phyloP scores from a whole-genome alignment of 2,113 vertebrate genomes.

The Phrynosoma blainvillii region DNA sequence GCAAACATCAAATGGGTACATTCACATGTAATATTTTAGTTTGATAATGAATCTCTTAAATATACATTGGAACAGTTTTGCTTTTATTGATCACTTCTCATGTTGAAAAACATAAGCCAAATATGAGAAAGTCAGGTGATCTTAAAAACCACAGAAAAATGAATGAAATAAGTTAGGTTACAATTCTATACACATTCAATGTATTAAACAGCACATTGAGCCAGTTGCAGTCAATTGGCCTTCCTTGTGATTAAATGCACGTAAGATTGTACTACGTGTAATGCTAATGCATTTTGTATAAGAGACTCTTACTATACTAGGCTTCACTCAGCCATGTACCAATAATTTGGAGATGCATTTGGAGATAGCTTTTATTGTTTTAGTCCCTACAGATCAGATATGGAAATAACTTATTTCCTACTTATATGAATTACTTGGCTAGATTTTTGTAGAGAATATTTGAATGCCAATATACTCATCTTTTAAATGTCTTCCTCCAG shows the following conservation, averaged over 20 bases:
- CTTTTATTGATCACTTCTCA: not conserved
- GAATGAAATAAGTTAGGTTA: not conserved
- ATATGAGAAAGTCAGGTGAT: not conserved
- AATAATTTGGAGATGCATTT: not conserved
- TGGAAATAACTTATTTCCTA: not conserved
- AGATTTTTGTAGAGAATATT: not conserved
- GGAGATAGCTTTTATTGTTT: not conserved
- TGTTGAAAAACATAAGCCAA: not conserved
- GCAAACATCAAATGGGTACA: not conserved
- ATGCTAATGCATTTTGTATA: not conserved
- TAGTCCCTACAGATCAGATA: not conserved
- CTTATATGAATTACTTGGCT: not conserved
- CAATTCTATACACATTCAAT: no score
- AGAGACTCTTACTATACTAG: not conserved
- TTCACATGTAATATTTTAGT: not conserved
- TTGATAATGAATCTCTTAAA: not conserved
- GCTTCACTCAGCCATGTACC: no score
- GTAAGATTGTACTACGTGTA: no score
- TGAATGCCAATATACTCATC: not conserved
- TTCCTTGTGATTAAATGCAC: no score
- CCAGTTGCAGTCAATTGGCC: no score
- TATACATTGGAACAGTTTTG: not conserved
- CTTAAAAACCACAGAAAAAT: not conserved
- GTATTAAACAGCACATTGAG: no score
- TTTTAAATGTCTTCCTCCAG: not conserved